Evolutionary conservation across 2,113 vertebrate species (phyloP), one percentile per base, ranked within the genome.

Genomic region (Scophthalmus maximus): DNA sequence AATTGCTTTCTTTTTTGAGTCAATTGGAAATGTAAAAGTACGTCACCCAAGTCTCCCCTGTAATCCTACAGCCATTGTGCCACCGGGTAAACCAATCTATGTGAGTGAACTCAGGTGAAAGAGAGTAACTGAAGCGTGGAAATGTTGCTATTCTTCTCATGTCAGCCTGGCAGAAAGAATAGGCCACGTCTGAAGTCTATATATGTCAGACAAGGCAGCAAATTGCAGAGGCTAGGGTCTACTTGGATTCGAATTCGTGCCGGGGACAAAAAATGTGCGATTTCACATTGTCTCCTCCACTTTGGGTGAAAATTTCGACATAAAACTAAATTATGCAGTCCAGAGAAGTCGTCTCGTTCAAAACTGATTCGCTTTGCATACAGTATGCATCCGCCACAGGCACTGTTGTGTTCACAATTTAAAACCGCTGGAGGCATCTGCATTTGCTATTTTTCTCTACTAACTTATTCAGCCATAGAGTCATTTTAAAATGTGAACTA

Each of bases 1-100:
- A 55, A 8, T 68, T 61, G 38, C 57, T 22, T 67, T 68, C 23
- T 80, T 72, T 60, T 63, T 38, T 52, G 2, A 59, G 46, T 51
- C 56, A 44, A 46, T 46, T 44, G 68, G 55, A 66, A 70, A 22
- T 18, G 56, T 56, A 26, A 50, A 63, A 36, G 23, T 61, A 75
- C 36, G 50, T 83, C 70, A 76, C 5, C 46, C 32, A 36, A n/a
- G 67, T 50, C 51, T 78, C 44, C 15, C 30, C 9, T 15, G 25
- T 88, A 85, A 88, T 88, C 82, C 80, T 32, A 0, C 51, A 55
- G 25, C 78, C 38, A 81, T 87, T 88, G 87, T 88, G 49, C 55
- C 15, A 8, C 36, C 42, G 22, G n/a, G 62, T 53, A 76, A 49
- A 67, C 32, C 82, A 88, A 90, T 90, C 85, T 85, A 60, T 61